Conservation (phyloP, 1,140 invertebrate species). For the Leptinotarsa defecta region DNA sequence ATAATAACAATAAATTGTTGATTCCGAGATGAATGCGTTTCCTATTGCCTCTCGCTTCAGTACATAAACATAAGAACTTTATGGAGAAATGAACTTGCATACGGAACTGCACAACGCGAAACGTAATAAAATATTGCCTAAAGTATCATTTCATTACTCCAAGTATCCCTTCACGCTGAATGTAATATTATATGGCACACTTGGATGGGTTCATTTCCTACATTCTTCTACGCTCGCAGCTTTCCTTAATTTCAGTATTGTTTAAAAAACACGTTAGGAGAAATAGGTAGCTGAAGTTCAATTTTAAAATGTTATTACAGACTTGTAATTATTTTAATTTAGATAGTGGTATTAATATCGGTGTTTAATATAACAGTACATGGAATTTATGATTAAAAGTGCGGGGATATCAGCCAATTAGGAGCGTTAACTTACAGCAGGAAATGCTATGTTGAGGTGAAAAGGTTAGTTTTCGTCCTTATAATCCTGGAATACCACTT, state of each 20-base stretch:
- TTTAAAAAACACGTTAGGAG: slow-evolving; percentile 10
- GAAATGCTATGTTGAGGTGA: not conserved
- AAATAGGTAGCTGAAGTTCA: slow-evolving; percentile 14
- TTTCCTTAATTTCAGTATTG: slow-evolving; percentile 12
- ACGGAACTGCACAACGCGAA: not conserved
- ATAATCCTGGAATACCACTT: too few species aligned
- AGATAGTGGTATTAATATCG: slow-evolving; percentile 7
- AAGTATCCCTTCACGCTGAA: not conserved
- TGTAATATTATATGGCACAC: slow-evolving; percentile 10
- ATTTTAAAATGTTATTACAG: slow-evolving; percentile 10
- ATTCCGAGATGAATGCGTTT: not conserved
- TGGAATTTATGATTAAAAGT: not conserved
- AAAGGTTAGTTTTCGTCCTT: too few species aligned
- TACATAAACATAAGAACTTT: not conserved
- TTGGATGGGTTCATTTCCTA: slow-evolving; percentile 15
- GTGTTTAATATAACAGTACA: slow-evolving; percentile 17
- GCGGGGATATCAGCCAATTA: not conserved
- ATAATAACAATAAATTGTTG: slow-evolving; percentile 9
- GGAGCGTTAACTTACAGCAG: not conserved
- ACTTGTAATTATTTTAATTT: slow-evolving; percentile 15
- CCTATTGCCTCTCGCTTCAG: not conserved
- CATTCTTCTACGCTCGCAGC: slow-evolving; percentile 9
- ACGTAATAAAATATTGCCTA: slow-evolving; percentile 1
- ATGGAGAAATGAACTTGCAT: not conserved
- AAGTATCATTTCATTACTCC: not conserved